Conservation (phyloP, 2,888 invertebrate species). For the Yponomeuta cagnagella region DNA sequence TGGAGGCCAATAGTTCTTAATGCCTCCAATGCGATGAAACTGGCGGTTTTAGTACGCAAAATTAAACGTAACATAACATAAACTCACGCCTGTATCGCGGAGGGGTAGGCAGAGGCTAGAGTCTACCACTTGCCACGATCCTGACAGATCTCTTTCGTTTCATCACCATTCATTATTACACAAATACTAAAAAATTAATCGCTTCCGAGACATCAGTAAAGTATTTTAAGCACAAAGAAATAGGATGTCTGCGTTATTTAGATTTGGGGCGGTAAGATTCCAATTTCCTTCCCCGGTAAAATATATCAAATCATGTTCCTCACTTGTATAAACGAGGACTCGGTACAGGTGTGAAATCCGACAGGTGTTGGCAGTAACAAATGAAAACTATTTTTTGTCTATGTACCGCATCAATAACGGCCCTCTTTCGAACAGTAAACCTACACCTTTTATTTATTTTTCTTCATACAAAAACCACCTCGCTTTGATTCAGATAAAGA, state of each 20-base stretch:
- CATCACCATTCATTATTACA: too few species aligned
- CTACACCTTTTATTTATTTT: slow-evolving; percentile 14
- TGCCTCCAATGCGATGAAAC: too few species aligned
- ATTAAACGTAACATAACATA: too few species aligned
- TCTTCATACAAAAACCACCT: not conserved
- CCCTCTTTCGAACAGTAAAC: slow-evolving; percentile 20
- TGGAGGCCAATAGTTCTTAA: too few species aligned
- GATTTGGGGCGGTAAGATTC: not conserved
- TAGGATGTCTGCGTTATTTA: not conserved
- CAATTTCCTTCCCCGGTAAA: not conserved
- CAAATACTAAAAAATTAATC: too few species aligned
- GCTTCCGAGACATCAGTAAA: too few species aligned
- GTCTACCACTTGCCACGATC: too few species aligned
- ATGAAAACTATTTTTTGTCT: slow-evolving; percentile 36
- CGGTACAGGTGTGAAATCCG: slow-evolving; percentile 17
- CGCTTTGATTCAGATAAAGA: not conserved
- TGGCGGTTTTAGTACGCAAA: too few species aligned
- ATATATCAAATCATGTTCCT: not conserved
- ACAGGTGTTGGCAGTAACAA: slow-evolving; percentile 34
- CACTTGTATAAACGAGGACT: not conserved
- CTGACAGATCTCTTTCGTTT: too few species aligned
- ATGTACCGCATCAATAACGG: slow-evolving; percentile 35
- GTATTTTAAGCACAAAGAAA: too few species aligned
- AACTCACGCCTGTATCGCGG: too few species aligned
- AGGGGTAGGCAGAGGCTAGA: too few species aligned